phyloP scores from a whole-genome alignment of 1,140 invertebrate species.

The Cherax destructor region DNA sequence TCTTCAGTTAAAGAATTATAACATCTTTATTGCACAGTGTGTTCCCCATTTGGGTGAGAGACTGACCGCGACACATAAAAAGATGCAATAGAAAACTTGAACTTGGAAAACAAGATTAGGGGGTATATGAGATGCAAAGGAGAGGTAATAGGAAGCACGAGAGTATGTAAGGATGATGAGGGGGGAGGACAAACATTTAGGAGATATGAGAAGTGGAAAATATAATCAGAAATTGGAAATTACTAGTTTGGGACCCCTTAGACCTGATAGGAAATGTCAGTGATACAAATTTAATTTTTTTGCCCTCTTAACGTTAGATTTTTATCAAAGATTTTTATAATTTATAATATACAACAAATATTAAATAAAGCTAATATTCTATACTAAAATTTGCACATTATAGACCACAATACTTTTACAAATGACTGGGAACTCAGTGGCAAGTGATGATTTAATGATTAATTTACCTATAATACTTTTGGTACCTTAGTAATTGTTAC shows the following conservation, averaged over 20 bases:
- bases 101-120: slow-evolving; percentile 42
- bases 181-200: background rate
- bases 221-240: slow-evolving; percentile 9
- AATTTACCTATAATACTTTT: background rate
- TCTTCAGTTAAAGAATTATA: slow-evolving; percentile 56
- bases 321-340: slow-evolving; percentile 6
- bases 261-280: slow-evolving; percentile 15
- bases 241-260: background rate
- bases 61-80: slow-evolving; percentile 67
- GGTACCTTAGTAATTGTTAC: no score
- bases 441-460: background rate
- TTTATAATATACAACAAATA: background rate
- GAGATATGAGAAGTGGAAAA: background rate
- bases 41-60: slow-evolving; percentile 63
- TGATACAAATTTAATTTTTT: background rate
- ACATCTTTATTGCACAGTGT: slow-evolving; percentile 68
- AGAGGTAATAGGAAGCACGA: background rate
- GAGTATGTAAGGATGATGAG: background rate
- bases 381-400: background rate
- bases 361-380: background rate
- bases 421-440: background rate
- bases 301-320: slow-evolving; percentile 1
- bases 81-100: slow-evolving; percentile 65
- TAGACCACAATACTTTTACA: slow-evolving; percentile 5
- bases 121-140: slow-evolving; percentile 21